Base-by-base conservation (phyloP, 2,888 invertebrate species). In the Opisthograptis luteolata region DNA sequence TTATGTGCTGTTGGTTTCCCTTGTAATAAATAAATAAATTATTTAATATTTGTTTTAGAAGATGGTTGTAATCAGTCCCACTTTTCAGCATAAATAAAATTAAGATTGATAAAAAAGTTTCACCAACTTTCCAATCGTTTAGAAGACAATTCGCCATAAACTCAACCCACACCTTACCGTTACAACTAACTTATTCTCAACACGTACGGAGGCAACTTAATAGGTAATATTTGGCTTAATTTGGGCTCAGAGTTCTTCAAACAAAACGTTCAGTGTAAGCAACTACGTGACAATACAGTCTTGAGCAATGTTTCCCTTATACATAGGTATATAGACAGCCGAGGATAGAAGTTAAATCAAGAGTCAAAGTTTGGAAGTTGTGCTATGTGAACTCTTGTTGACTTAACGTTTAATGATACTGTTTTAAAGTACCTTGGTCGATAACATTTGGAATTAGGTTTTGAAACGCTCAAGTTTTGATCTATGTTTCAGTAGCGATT, bases 191-290 rank as follows among this genome's bases (percentile, higher is more conserved):
- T 34, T 41, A 62, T 58, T 62, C 62, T 31, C 37, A 39, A 41
- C 62, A 58, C 62, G 62, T 58, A 54, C 47, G 22, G 2, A 22
- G 20, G 34, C 34, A 47, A 47, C 51, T 53, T 62, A 55, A 55
- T 57, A 41, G 51, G 51, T 44, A 39, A 57, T 59, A 52, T 59
- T 57, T 46, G 53, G 50, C 46, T 57, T 53, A 53, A 59, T 54
- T 53, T 35, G 36, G 44, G 54, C 42, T 57, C 50, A 51, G 36
- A 57, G 47, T 51, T 51, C 41, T 44, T 45, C 54, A 54, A 57
- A 57, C 53, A 47, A 56, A 53, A 50, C 54, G 41, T 19, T 41
- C 20, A 30, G 12, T 22, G 41, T 31, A 17, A 27, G 41, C 47
- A 35, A 30, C 28, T 41, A 50, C 54, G 57, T 57, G 56, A 56